Conservation (phyloP, 2,888 invertebrate species). For the Vannuccia rotundouncinata region DNA sequence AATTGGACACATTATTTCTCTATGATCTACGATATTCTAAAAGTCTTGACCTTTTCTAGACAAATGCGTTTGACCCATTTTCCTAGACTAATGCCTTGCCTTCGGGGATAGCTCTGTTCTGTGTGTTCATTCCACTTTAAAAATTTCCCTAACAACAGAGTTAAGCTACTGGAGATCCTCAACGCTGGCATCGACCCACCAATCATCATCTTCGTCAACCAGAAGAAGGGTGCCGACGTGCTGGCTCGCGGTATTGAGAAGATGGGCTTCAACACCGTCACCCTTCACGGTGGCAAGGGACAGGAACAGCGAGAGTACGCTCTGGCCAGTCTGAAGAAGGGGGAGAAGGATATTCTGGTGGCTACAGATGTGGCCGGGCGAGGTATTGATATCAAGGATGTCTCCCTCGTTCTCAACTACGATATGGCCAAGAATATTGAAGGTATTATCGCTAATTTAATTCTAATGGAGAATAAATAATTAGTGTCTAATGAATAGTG, state of each 20-base stretch:
- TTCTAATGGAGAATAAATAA: neutral
- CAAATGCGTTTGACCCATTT: too few species aligned
- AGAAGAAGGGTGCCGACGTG: constrained; percentile 98
- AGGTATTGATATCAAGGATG: constrained; percentile 99
- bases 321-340: constrained; percentile 85
- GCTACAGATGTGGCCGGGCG: constrained; percentile 99
- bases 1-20: too few species aligned
- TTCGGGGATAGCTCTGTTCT: too few species aligned
- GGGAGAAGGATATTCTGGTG: constrained; percentile 91
- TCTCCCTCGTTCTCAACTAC: constrained; percentile 96
- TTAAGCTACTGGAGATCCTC: constrained; percentile 87
- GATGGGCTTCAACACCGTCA: constrained; percentile 66
- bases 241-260: constrained; percentile 92
- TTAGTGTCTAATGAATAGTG: neutral
- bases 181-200: constrained; percentile 81
- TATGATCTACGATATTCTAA: too few species aligned
- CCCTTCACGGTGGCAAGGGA: constrained; percentile 97
- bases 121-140: too few species aligned
- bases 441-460: too few species aligned
- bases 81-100: too few species aligned
- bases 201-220: constrained; percentile 98
- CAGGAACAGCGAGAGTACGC: constrained; percentile 99
- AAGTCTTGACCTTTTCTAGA: too few species aligned
- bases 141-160: too few species aligned
- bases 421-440: constrained; percentile 99